Percentiles rank a stretch among this genome's conserved stretches.
phyloP scores from a whole-genome alignment of 2,113 vertebrate species.

The Dicentrarchus labrax region DNA sequence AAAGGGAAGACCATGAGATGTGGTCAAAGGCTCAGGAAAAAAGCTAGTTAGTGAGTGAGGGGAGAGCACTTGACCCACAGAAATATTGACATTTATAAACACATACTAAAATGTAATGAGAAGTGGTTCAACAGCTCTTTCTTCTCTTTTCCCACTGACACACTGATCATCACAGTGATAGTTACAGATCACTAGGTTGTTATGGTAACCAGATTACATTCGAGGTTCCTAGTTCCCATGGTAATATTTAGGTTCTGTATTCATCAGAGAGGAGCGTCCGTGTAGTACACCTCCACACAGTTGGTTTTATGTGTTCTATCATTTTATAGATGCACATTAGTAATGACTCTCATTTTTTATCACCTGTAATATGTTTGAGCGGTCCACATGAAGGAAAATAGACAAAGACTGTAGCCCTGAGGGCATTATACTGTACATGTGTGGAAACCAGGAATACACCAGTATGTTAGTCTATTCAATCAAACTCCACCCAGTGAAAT shows the following conservation, averaged over 20 bases:
- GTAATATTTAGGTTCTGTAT: conserved; percentile 6
- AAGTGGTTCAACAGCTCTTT: not conserved
- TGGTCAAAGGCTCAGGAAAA: not conserved
- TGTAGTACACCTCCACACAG: not conserved
- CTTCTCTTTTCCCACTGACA: not conserved
- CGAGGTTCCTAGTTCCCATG: conserved; percentile 34
- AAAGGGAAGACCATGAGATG: not conserved
- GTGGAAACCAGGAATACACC: not conserved
- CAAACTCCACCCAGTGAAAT: too few relatives aligned
- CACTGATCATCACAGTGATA: not conserved
- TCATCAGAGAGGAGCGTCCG: not conserved
- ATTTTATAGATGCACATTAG: too few relatives aligned
- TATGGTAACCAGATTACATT: conserved; percentile 27
- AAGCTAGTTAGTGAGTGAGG: not conserved
- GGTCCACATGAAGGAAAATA: too few relatives aligned
- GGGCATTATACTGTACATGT: too few relatives aligned
- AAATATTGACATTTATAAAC: not conserved
- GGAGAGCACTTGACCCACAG: not conserved
- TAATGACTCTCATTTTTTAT: not conserved
- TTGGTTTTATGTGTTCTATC: not conserved
- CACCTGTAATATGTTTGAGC: not conserved
- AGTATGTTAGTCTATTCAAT: not conserved
- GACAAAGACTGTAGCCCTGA: not conserved
- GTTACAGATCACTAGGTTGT: conserved; percentile 23
- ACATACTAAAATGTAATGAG: too few relatives aligned